A percentile compares a stretch with the other conserved stretches of the same genome.
Evolutionary conservation across 2,888 invertebrate genomes (phyloP).

Genomic region (Sphaerophoria taeniata): DNA sequence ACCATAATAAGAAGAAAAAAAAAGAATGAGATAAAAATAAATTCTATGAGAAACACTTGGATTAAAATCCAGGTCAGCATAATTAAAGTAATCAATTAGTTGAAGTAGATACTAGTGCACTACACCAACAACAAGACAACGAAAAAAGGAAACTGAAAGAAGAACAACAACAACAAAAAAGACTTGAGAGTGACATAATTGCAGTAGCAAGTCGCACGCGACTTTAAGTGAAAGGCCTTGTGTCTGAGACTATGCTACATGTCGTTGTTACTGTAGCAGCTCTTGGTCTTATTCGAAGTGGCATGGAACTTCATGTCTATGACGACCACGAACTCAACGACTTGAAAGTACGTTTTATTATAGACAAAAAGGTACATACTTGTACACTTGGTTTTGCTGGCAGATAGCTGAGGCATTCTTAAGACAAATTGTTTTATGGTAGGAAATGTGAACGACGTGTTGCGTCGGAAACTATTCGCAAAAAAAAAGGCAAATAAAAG

Average conservation of each 20-base stretch:
- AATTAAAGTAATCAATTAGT: constrained; percentile 74
- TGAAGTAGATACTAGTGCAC: constrained; percentile 6
- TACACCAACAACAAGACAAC: neutral
- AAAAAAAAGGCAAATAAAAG: constrained; percentile 9
- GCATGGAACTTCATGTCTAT: constrained; percentile 62
- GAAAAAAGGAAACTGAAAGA: constrained; percentile 27
- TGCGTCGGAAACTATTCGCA: constrained; percentile 62
- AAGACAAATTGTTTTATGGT: constrained; percentile 72
- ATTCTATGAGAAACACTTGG: constrained; percentile 29
- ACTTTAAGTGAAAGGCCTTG: constrained; percentile 73
- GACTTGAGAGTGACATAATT: constrained; percentile 68
- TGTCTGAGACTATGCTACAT: neutral
- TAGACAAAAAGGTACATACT: constrained; percentile 15
- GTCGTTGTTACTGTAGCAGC: constrained; percentile 17
- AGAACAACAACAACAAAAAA: constrained; percentile 23
- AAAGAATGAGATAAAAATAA: constrained; percentile 15
- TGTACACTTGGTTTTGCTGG: constrained; percentile 11
- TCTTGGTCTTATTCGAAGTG: constrained; percentile 36
- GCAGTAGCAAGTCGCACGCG: constrained; percentile 69
- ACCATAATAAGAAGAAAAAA: constrained; percentile 30
- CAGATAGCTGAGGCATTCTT: constrained; percentile 56
- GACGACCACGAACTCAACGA: constrained; percentile 22
- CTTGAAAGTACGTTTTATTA: neutral
- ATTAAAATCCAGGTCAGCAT: constrained; percentile 70
- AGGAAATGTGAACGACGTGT: constrained; percentile 71